phyloP scores from a whole-genome alignment of 2,797 vertebrate species.

The Corythornis leucogaster region DNA sequence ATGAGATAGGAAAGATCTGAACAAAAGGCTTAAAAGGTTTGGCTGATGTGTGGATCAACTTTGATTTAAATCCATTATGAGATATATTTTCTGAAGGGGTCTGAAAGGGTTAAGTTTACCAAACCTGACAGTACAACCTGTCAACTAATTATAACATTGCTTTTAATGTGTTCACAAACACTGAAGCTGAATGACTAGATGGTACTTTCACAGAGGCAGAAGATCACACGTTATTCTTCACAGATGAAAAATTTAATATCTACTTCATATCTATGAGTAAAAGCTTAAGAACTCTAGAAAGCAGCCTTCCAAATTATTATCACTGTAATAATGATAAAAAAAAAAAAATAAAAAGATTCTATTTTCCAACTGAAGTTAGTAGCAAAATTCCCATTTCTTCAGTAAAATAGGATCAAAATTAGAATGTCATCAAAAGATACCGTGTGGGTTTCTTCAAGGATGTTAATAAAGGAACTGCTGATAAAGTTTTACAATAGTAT shows the following conservation, averaged over 20 bases:
- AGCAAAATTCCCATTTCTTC: constrained; percentile 20
- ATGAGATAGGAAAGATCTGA: background rate
- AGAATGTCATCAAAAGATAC: constrained; percentile 24
- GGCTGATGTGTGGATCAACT: background rate
- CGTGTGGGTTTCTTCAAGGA: background rate
- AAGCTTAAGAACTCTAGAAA: background rate
- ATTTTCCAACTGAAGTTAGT: background rate
- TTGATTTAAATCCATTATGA: background rate
- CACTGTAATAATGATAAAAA: background rate
- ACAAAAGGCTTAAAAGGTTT: background rate
- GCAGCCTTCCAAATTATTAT: background rate
- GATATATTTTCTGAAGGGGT: background rate
- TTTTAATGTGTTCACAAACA: background rate
- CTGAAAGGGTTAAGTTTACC: background rate
- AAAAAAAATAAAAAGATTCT: background rate
- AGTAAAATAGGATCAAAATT: constrained; percentile 28
- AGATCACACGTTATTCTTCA: background rate
- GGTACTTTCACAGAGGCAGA: background rate
- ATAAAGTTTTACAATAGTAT: constrained; percentile 37
- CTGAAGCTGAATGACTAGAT: background rate
- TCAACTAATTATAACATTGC: background rate
- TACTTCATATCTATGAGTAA: background rate
- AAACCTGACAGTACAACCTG: background rate
- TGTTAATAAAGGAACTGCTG: constrained; percentile 51
- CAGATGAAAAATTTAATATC: background rate